A percentile compares a stretch with the other conserved stretches of the same genome.
Evolutionary conservation across 2,888 invertebrate genomes (phyloP).

Genomic region (Archips crataeganus): DNA sequence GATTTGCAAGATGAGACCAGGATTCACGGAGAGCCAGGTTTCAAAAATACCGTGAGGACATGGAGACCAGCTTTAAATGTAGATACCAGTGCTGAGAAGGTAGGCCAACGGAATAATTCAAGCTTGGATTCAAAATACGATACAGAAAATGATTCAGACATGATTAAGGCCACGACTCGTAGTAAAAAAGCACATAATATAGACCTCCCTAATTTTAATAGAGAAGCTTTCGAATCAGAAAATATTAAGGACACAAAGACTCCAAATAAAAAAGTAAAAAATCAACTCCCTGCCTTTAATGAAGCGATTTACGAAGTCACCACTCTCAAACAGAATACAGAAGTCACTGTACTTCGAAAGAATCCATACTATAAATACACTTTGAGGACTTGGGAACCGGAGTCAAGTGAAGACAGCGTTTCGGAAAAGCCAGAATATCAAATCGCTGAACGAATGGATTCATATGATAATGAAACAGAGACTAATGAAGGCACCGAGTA

Average conservation of each 20-base stretch:
- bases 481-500: not conserved
- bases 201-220: too few species aligned
- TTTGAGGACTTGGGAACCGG: not conserved
- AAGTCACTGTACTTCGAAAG: not conserved
- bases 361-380: not conserved
- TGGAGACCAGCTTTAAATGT: not conserved
- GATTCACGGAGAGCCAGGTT: too few species aligned
- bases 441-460: not conserved
- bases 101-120: not conserved
- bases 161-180: not conserved
- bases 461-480: not conserved
- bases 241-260: not conserved
- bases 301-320: not conserved
- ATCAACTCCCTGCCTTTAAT: not conserved
- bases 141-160: not conserved
- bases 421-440: not conserved
- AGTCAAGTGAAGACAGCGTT: not conserved
- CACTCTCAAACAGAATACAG: too few species aligned
- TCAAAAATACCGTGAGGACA: not conserved
- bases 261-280: too few species aligned
- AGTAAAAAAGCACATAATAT: too few species aligned
- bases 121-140: not conserved
- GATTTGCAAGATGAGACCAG: not conserved
- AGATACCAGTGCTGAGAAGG: not conserved
- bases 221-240: not conserved